A percentile compares a stretch with the other conserved stretches of the same genome.
These are phyloP conservation scores for Chionis minor DNA, from an alignment of 2,113 vertebrate genomes.

Conservation along the genomic window DNA sequence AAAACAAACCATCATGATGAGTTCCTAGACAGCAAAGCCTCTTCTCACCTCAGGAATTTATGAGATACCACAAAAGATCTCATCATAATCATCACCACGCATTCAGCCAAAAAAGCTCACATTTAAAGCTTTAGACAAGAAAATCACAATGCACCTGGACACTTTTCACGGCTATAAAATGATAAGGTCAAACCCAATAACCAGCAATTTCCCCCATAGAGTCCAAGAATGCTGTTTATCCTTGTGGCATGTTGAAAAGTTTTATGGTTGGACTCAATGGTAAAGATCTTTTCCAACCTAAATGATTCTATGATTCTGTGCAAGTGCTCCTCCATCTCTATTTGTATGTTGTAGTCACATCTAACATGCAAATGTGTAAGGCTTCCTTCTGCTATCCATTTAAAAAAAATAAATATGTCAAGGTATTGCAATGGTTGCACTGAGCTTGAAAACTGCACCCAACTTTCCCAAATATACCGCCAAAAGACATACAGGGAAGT, in stretches of 20 bases:
- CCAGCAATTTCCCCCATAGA: not conserved
- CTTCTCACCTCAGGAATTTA: slow-evolving; percentile 28
- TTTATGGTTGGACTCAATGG: not conserved
- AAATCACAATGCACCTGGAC: not conserved
- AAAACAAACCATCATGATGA: not conserved
- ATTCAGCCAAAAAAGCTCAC: not conserved
- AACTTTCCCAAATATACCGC: not conserved
- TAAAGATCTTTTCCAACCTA: not conserved
- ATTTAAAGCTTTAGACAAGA: not conserved
- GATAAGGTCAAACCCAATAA: not conserved
- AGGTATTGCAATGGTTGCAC: not conserved
- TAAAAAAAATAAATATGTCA: not conserved
- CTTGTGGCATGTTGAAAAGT: not conserved
- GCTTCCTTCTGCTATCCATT: not conserved
- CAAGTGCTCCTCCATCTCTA: not conserved
- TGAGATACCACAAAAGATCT: not conserved
- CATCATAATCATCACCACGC: not conserved
- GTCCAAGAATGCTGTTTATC: not conserved
- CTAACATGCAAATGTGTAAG: not conserved
- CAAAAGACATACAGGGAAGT: not conserved
- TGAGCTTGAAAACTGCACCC: not conserved
- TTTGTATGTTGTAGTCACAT: not conserved
- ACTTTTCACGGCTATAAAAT: not conserved
- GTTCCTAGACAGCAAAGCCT: slow-evolving; percentile 15
- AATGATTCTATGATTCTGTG: not conserved